Conservation (phyloP, 2,888 invertebrate species). For the Torymus aiolomorphi region DNA sequence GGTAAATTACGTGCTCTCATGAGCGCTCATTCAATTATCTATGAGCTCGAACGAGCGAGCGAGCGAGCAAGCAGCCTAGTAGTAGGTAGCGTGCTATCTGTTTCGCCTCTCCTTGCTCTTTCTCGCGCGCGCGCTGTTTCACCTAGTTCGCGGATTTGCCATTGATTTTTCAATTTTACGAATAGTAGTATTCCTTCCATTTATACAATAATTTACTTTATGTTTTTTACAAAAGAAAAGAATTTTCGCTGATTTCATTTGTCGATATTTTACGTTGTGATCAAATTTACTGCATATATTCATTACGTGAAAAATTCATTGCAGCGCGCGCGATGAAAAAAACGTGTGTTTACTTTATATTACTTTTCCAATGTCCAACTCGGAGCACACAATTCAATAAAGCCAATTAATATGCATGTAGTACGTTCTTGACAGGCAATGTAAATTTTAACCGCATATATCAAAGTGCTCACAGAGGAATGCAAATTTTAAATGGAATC, state of each 20-base stretch:
- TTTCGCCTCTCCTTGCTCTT: neutral
- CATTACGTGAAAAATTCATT: too few species aligned
- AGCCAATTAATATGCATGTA: constrained; percentile 30
- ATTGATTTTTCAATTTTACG: too few species aligned
- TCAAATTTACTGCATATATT: too few species aligned
- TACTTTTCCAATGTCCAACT: neutral
- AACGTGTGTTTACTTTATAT: neutral
- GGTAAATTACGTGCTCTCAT: constrained; percentile 56
- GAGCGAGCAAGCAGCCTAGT: neutral
- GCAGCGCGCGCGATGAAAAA: too few species aligned
- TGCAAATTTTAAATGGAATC: constrained; percentile 37
- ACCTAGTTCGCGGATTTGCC: too few species aligned
- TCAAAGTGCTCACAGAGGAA: constrained; percentile 29
- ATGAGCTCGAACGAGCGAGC: constrained; percentile 23
- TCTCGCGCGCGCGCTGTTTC: too few species aligned
- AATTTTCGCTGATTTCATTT: too few species aligned
- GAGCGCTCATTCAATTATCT: constrained; percentile 57
- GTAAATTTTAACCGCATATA: constrained; percentile 37
- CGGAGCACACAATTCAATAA: constrained; percentile 18
- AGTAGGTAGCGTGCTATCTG: too few species aligned
- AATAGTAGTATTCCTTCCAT: too few species aligned
- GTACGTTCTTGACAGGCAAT: constrained; percentile 6
- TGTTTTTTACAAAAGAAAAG: too few species aligned
- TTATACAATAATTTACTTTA: neutral
- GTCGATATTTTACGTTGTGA: too few species aligned